phyloP scores from a whole-genome alignment of 1,140 invertebrate genomes.

The Hetaerina americana region DNA sequence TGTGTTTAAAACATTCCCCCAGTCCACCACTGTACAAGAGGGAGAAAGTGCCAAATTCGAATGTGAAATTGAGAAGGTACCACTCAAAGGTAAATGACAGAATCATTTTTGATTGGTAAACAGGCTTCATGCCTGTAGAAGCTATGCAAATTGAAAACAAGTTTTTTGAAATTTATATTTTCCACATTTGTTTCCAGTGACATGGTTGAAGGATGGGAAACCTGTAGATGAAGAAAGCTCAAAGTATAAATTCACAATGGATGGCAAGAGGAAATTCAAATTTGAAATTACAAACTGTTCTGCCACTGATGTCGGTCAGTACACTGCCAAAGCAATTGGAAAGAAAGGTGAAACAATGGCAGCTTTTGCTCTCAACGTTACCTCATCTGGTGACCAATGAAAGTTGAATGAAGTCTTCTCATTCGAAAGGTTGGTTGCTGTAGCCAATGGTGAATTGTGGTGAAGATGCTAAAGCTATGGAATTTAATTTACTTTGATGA shows the following conservation, averaged over 20 bases:
- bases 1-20: slow-evolving; percentile 77
- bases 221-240: slow-evolving; percentile 58
- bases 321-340: slow-evolving; percentile 71
- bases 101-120: background rate
- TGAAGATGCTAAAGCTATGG: background rate
- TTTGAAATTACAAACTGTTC: slow-evolving; percentile 57
- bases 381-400: slow-evolving; percentile 15
- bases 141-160: background rate
- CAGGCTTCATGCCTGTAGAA: background rate
- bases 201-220: slow-evolving; percentile 87
- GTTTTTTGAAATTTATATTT: background rate
- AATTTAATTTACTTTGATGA: background rate
- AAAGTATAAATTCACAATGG: slow-evolving; percentile 68
- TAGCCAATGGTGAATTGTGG: background rate
- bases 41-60: slow-evolving; percentile 68
- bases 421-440: background rate
- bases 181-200: slow-evolving; percentile 30
- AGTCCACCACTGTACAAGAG: slow-evolving; percentile 69
- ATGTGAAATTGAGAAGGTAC: slow-evolving; percentile 59
- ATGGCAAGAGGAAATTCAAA: slow-evolving; percentile 60
- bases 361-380: slow-evolving; percentile 77
- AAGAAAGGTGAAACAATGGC: slow-evolving; percentile 68
- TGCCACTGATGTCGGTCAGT: slow-evolving; percentile 76
- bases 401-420: background rate
- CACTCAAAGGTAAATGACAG: slow-evolving; percentile 43